These are phyloP conservation scores for Puffinus mauretanicus DNA, from an alignment of 2,113 vertebrate species.

Conservation along the genomic window DNA sequence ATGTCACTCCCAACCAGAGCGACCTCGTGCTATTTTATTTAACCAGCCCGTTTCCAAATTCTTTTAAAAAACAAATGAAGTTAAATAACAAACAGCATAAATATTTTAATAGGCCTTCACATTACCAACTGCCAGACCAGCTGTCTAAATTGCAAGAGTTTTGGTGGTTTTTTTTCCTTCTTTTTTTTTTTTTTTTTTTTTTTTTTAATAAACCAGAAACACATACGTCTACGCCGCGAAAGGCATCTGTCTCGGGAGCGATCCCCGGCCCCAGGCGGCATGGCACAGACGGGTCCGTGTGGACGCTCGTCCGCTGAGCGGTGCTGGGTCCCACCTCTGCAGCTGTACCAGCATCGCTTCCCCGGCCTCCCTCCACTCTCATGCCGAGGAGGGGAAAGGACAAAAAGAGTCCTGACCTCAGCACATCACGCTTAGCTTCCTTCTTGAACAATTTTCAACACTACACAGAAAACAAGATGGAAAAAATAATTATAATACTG, in stretches of 20 bases:
- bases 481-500: not conserved
- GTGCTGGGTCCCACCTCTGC: not conserved
- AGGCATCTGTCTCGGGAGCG: not conserved
- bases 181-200: no score
- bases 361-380: fast-evolving
- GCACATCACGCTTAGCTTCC: not conserved
- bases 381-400: fast-evolving
- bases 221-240: fast-evolving
- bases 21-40: not conserved
- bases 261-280: not conserved
- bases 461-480: not conserved
- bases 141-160: constrained; percentile 4
- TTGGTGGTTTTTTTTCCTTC: not conserved
- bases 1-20: not conserved
- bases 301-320: not conserved
- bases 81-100: constrained; percentile 61
- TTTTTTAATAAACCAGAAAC: not conserved
- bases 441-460: not conserved
- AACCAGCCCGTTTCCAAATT: constrained; percentile 1
- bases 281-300: fast-evolving
- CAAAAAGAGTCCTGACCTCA: not conserved
- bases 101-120: constrained; percentile 62
- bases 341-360: fast-evolving
- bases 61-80: not conserved
- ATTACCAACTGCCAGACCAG: constrained; percentile 62